phyloP scores from a whole-genome alignment of 1,140 invertebrate genomes.

The Callitettix versicolor region DNA sequence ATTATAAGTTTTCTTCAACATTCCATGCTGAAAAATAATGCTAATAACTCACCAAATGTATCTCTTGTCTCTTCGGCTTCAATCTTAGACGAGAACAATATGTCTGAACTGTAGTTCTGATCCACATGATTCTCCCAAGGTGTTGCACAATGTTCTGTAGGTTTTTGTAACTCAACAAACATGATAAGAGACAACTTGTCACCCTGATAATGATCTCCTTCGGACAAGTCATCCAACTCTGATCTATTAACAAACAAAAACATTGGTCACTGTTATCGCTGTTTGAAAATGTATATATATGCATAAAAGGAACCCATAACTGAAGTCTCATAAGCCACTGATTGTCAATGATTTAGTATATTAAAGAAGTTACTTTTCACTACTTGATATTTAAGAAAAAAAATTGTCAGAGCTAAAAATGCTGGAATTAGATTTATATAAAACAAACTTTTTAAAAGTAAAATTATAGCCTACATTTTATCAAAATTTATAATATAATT shows the following conservation, averaged over 20 bases:
- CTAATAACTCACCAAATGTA: conserved; percentile 48
- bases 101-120: conserved; percentile 41
- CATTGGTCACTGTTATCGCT: neutral
- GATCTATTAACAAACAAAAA: no score
- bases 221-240: conserved; percentile 69
- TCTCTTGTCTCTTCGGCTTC: conserved; percentile 76
- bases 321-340: no score
- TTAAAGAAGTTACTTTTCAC: no score
- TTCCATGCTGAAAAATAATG: no score
- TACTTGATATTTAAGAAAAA: no score
- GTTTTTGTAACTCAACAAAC: conserved; percentile 50
- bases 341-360: no score
- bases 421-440: no score
- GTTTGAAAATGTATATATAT: neutral
- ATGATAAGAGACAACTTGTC: conserved; percentile 61
- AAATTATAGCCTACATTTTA: no score
- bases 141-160: conserved; percentile 44
- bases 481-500: no score
- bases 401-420: no score
- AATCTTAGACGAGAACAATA: conserved; percentile 66
- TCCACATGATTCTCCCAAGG: conserved; percentile 61
- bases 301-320: conserved; percentile 23
- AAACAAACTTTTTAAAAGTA: no score
- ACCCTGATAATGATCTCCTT: conserved; percentile 70
- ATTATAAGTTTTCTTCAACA: no score